Conservation (phyloP, 2,888 invertebrate species). For the Noctua fimbriata region DNA sequence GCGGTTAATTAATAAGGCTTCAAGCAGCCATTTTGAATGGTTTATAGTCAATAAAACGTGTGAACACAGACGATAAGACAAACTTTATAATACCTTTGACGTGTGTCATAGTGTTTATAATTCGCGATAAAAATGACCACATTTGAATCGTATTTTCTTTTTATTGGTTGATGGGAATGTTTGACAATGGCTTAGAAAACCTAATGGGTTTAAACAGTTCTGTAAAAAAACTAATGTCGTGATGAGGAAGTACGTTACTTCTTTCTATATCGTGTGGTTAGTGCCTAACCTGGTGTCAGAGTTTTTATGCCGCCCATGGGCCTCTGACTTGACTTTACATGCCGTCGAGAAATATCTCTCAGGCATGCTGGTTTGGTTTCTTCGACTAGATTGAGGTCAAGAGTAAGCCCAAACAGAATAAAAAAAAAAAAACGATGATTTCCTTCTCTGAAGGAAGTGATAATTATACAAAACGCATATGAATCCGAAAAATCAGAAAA, state of each 20-base stretch:
- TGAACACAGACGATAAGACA: conserved; percentile 64
- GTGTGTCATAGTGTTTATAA: conserved; percentile 63
- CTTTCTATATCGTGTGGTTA: no score
- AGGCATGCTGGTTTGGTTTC: no score
- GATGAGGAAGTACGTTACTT: background rate
- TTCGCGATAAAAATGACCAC: conserved; percentile 57
- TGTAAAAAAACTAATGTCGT: background rate
- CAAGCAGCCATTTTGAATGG: conserved; percentile 56
- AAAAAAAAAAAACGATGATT: no score
- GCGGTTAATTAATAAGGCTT: conserved; percentile 64
- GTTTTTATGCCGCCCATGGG: no score
- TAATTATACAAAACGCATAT: no score
- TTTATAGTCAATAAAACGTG: conserved; percentile 68
- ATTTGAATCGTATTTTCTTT: conserved; percentile 54
- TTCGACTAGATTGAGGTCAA: no score
- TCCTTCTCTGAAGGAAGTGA: no score
- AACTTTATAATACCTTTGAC: conserved; percentile 59
- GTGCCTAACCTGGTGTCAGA: no score
- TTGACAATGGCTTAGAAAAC: conserved; percentile 18
- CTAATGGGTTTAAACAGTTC: background rate
- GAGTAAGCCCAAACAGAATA: no score
- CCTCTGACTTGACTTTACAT: no score
- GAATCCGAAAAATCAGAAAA: no score
- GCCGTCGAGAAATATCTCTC: no score
- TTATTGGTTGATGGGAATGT: conserved; percentile 29